Percentiles rank a stretch among this genome's conserved stretches.
Evolutionary conservation across 2,113 vertebrate genomes (phyloP).

Genomic region (Actinemys pallida): DNA sequence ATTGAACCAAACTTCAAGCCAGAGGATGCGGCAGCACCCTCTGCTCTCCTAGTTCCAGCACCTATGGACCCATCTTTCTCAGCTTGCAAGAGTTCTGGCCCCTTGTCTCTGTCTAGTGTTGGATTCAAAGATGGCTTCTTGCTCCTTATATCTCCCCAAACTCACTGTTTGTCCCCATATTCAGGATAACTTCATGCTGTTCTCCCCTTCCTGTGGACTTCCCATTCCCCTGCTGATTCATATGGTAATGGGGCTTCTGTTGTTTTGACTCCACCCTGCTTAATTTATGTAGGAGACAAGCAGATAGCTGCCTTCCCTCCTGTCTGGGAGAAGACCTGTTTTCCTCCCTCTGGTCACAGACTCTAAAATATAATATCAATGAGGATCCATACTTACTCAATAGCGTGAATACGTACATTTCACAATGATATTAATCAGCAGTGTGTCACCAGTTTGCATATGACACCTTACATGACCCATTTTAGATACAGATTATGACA

Average conservation of each 20-base stretch:
- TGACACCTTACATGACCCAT: not conserved
- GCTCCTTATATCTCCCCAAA: not conserved
- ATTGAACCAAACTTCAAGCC: too few relatives aligned
- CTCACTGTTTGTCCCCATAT: not conserved
- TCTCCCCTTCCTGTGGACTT: not conserved
- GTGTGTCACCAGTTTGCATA: not conserved
- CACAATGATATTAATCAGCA: not conserved
- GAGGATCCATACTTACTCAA: not conserved
- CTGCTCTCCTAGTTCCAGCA: too few relatives aligned
- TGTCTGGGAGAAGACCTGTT: not conserved
- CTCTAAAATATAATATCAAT: not conserved
- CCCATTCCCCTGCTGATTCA: not conserved
- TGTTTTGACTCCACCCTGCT: not conserved
- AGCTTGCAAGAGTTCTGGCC: not conserved
- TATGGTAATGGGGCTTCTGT: not conserved
- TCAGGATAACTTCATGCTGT: not conserved
- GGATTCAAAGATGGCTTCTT: not conserved
- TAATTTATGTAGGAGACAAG: not conserved
- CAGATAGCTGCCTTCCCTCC: not conserved
- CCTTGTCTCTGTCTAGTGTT: not conserved
- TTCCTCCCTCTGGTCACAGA: not conserved
- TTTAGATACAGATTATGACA: too few relatives aligned
- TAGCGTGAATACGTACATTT: not conserved
- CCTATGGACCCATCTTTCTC: not conserved
- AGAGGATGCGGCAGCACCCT: too few relatives aligned